A percentile compares a stretch with the other conserved stretches of the same genome.
Evolutionary conservation across 2,888 invertebrate species (phyloP).

Genomic region (Meteorus cinctellus): DNA sequence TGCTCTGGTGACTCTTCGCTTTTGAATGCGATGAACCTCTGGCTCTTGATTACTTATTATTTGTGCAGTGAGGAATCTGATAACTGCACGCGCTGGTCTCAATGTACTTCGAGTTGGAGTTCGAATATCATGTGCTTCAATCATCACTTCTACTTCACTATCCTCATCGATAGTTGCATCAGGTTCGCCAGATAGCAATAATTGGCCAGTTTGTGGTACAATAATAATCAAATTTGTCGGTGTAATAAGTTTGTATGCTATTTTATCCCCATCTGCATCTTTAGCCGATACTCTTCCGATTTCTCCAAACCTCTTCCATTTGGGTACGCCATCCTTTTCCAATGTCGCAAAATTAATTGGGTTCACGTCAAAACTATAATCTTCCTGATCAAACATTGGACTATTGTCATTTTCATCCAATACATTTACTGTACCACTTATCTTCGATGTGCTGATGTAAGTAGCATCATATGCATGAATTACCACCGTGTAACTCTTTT

Average conservation of each 20-base stretch:
- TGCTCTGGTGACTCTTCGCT: conserved; percentile 81
- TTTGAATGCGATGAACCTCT: conserved; percentile 73
- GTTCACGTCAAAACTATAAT: conserved; percentile 84
- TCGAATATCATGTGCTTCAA: conserved; percentile 89
- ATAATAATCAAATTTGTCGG: conserved; percentile 90
- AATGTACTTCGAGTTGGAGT: conserved; percentile 83
- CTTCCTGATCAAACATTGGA: conserved; percentile 85
- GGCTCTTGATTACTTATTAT: conserved; percentile 51
- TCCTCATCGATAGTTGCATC: conserved; percentile 76
- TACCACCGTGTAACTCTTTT: conserved; percentile 82
- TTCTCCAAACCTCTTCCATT: conserved; percentile 86
- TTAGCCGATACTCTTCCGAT: conserved; percentile 90
- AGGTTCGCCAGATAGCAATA: conserved; percentile 88
- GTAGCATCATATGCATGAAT: conserved; percentile 87
- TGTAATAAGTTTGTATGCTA: conserved; percentile 88
- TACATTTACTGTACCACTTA: conserved; percentile 83
- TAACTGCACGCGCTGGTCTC: conserved; percentile 83
- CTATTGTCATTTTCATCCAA: conserved; percentile 94
- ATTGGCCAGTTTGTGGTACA: conserved; percentile 93
- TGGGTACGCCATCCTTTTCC: conserved; percentile 78
- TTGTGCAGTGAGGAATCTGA: conserved; percentile 79
- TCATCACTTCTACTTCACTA: conserved; percentile 81
- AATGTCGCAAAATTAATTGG: conserved; percentile 70
- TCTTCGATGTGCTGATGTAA: conserved; percentile 86
- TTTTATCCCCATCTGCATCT: conserved; percentile 93